Conservation (phyloP, 2,888 invertebrate genomes). For the Peribatodes rhomboidaria region DNA sequence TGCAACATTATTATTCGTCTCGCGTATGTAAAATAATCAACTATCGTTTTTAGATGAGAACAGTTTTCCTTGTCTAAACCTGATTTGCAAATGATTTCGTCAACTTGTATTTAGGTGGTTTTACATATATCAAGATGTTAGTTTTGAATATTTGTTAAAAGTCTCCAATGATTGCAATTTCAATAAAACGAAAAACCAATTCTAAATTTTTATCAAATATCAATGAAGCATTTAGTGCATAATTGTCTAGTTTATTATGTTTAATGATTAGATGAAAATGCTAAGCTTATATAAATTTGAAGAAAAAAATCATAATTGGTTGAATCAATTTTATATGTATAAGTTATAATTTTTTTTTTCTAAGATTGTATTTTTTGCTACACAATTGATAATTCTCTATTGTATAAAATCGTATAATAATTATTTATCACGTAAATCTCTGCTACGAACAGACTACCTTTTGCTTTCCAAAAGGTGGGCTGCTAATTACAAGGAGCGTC, state of each 20-base stretch:
- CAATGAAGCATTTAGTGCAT: no score
- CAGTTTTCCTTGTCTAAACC: slow-evolving; percentile 29
- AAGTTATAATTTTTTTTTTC: no score
- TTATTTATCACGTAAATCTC: no score
- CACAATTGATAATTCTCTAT: no score
- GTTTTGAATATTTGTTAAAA: slow-evolving; percentile 6
- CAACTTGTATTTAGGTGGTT: not conserved
- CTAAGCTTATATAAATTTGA: not conserved
- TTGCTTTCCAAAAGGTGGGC: slow-evolving; percentile 1
- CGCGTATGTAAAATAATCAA: slow-evolving; percentile 4
- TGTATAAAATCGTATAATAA: no score
- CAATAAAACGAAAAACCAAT: not conserved
- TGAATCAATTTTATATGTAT: no score
- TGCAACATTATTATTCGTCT: slow-evolving; percentile 14
- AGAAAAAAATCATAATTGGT: no score
- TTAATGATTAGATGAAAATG: not conserved
- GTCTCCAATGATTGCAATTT: not conserved
- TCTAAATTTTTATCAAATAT: not conserved
- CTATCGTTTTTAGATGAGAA: slow-evolving; percentile 15
- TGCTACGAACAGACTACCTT: not conserved
- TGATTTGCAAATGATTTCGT: slow-evolving; percentile 19
- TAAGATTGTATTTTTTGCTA: no score
- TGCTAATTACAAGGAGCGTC: slow-evolving; percentile 12
- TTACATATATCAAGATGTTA: not conserved
- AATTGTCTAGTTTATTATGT: not conserved